phyloP scores from a whole-genome alignment of 2,888 invertebrate genomes.

The Lochmaea capreae region DNA sequence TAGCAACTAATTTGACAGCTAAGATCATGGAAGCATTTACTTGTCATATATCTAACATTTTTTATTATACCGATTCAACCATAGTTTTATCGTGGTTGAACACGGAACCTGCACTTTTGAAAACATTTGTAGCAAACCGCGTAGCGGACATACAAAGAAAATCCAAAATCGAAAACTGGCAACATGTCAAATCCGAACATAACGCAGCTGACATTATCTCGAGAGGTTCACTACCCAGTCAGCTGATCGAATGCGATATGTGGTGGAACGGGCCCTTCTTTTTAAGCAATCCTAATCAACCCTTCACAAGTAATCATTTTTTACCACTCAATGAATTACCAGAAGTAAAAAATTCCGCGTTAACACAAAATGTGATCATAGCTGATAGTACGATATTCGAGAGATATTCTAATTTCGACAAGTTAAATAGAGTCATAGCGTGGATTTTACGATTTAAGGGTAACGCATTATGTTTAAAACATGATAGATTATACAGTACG shows the following conservation, averaged over 20 bases:
- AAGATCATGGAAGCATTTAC: background rate
- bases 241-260: too few species aligned
- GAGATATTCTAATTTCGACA: slow-evolving; percentile 6
- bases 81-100: slow-evolving; percentile 50
- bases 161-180: too few species aligned
- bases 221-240: too few species aligned
- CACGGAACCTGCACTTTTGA: background rate
- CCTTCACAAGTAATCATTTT: background rate
- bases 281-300: background rate
- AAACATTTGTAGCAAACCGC: too few species aligned
- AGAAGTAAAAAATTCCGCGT: background rate
- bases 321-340: background rate
- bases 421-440: background rate
- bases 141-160: too few species aligned
- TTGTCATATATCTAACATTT: background rate
- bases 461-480: background rate
- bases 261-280: background rate
- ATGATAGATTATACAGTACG: too few species aligned
- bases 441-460: slow-evolving; percentile 3
- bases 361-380: background rate
- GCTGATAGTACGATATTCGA: background rate
- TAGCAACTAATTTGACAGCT: background rate
- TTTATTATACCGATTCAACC: slow-evolving; percentile 45
- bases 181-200: too few species aligned
- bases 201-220: too few species aligned